Percentiles rank a stretch among this genome's conserved stretches.
Evolutionary conservation across 2,113 vertebrate genomes (phyloP).

Genomic region (Todiramphus chloris): DNA sequence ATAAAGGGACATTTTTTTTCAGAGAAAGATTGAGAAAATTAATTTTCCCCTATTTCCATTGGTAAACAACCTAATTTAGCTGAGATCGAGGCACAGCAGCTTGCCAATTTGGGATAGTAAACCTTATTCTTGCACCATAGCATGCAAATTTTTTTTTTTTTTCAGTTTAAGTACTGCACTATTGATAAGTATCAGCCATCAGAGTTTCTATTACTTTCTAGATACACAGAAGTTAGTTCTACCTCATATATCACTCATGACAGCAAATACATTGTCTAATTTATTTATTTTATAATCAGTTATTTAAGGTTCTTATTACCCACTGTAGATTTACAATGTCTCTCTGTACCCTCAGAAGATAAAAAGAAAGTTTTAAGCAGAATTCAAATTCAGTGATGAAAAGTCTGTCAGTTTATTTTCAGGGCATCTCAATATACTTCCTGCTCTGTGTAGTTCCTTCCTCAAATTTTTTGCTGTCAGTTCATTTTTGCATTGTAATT

Average conservation of each 20-base stretch:
- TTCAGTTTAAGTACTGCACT: background rate
- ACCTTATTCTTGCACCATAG: background rate
- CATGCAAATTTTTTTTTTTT: background rate
- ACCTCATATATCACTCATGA: background rate
- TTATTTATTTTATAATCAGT: background rate
- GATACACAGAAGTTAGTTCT: background rate
- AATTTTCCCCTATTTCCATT: conserved; percentile 5
- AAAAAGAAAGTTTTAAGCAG: background rate
- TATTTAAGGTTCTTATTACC: background rate
- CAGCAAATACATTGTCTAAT: background rate
- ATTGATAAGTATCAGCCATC: background rate
- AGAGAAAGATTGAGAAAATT: conserved; percentile 11
- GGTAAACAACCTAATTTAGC: conserved; percentile 35
- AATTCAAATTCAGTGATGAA: background rate
- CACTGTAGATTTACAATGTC: background rate
- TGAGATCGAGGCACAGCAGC: conserved; percentile 40
- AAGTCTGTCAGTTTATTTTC: background rate
- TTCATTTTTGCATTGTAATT: background rate
- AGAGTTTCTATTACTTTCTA: background rate
- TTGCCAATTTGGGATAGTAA: background rate
- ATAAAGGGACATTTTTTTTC: background rate
- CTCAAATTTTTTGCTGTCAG: background rate
- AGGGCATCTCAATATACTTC: background rate
- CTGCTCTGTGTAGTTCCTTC: background rate
- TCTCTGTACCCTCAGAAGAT: background rate